A percentile compares a stretch with the other conserved stretches of the same genome.
phyloP scores from a whole-genome alignment of 2,113 vertebrate species.

The Lonchura striata region DNA sequence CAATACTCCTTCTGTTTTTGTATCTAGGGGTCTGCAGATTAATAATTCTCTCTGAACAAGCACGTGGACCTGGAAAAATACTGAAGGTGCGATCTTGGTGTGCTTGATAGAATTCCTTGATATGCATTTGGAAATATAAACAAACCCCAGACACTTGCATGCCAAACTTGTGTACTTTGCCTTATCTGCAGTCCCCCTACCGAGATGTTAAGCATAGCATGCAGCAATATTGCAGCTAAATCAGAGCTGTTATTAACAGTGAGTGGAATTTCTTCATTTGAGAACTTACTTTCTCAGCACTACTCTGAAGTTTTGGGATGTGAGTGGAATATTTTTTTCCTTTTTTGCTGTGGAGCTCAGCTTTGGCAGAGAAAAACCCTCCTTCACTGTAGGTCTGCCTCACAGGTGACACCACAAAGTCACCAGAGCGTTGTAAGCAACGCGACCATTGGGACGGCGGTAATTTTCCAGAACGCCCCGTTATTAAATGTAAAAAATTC shows the following conservation, averaged over 20 bases:
- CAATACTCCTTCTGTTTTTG: neutral
- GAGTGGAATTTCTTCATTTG: neutral
- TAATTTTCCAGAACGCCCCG: neutral
- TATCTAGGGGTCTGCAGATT: neutral
- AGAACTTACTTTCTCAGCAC: neutral
- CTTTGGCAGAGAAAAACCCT: neutral
- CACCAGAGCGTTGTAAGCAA: rapidly evolving
- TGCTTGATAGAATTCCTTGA: neutral
- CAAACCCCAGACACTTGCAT: neutral
- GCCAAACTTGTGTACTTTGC: neutral
- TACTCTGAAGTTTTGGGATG: neutral
- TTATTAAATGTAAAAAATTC: neutral
- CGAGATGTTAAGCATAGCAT: neutral
- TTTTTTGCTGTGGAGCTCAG: neutral
- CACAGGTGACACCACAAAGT: neutral
- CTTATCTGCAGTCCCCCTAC: neutral
- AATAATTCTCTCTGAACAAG: neutral
- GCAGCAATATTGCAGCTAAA: neutral
- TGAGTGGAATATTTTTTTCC: neutral
- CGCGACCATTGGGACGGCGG: rapidly evolving
- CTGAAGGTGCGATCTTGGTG: neutral
- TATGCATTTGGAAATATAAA: neutral
- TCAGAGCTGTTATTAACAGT: neutral
- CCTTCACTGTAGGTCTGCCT: neutral
- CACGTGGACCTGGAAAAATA: neutral